A percentile compares a stretch with the other conserved stretches of the same genome.
These are phyloP conservation scores for Epinephelus malabaricus DNA, from an alignment of 2,797 vertebrate species.

Conservation along the genomic window DNA sequence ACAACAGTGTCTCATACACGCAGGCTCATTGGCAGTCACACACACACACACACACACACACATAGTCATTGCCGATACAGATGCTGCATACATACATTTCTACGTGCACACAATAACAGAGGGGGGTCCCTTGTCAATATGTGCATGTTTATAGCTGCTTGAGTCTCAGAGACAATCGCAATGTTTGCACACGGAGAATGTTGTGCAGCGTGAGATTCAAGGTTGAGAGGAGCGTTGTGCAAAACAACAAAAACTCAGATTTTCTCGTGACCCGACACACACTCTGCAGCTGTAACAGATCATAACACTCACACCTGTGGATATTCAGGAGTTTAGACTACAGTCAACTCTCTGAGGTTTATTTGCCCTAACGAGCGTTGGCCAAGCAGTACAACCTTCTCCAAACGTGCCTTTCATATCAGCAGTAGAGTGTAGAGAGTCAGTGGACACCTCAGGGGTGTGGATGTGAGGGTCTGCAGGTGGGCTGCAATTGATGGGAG, in stretches of 20 bases:
- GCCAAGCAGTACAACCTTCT: background rate
- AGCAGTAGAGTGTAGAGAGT: background rate
- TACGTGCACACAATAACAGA: background rate
- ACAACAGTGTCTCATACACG: slow-evolving; percentile 7
- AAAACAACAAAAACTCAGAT: background rate
- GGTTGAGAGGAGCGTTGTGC: background rate
- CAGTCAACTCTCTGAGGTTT: background rate
- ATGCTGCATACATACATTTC: slow-evolving; percentile 16
- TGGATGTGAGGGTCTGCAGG: background rate
- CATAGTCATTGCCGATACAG: background rate
- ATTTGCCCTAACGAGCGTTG: background rate
- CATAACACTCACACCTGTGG: background rate
- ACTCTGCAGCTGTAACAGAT: background rate
- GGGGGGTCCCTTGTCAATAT: slow-evolving; percentile 25
- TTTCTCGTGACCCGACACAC: background rate
- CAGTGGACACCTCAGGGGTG: background rate
- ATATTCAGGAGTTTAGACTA: too few species aligned
- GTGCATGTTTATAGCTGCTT: slow-evolving; percentile 26
- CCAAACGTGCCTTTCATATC: background rate
- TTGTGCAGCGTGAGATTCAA: slow-evolving; percentile 3
- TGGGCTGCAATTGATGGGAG: too few species aligned
- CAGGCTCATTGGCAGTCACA: background rate
- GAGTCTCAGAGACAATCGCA: background rate
- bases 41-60: slow-evolving; percentile 1
- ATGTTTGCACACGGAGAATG: slow-evolving; percentile 4